A percentile compares a stretch with the other conserved stretches of the same genome.
Evolutionary conservation across 1,140 invertebrate genomes (phyloP).

Genomic region (Meloidogyne chitwoodi): DNA sequence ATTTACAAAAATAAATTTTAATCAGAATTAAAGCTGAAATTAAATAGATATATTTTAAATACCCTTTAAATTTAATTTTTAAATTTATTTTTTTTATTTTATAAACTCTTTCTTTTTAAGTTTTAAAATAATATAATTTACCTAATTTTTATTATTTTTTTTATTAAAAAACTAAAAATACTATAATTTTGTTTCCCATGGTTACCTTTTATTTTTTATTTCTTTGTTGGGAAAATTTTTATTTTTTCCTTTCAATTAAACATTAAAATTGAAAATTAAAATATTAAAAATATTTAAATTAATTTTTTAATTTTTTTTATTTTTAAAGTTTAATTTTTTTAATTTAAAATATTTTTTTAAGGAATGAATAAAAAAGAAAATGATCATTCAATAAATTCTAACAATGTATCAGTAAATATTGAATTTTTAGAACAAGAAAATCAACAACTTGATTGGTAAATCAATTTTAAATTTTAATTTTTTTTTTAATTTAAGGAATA

Average conservation of each 20-base stretch:
- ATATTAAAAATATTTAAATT: neutral
- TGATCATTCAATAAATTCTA: neutral
- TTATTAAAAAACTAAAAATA: neutral
- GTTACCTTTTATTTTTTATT: neutral
- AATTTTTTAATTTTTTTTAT: neutral
- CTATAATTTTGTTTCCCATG: neutral
- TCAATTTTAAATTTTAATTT: neutral
- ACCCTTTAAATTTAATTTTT: neutral
- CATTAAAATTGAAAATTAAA: neutral
- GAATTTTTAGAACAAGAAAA: neutral
- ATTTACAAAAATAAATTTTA: no score
- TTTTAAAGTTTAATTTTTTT: no score
- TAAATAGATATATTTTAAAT: no score
- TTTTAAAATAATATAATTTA: neutral
- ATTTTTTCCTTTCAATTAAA: neutral
- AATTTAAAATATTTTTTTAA: no score
- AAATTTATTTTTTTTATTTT: neutral
- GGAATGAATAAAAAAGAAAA: neutral
- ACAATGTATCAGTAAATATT: neutral
- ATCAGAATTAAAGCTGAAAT: no score
- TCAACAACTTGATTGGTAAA: neutral
- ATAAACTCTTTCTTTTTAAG: neutral
- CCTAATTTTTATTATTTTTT: neutral
- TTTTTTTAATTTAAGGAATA: neutral
- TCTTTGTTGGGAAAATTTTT: neutral